These are phyloP conservation scores for Bubalus kerabau DNA, from an alignment of 2,113 vertebrate genomes.

Conservation along the genomic window DNA sequence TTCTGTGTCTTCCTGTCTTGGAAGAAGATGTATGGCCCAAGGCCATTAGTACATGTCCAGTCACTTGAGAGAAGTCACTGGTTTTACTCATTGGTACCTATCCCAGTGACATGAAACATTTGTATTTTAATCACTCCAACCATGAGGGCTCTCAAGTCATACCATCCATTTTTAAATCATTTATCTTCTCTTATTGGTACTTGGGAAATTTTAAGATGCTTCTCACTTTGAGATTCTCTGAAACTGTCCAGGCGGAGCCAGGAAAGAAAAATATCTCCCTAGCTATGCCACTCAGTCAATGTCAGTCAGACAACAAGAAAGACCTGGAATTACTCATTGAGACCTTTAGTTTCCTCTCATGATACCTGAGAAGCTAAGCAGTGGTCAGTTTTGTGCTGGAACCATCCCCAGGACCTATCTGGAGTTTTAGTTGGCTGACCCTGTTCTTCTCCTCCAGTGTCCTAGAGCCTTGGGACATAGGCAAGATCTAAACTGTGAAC, in stretches of 20 bases:
- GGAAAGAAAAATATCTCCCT: not conserved
- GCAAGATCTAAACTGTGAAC: not conserved
- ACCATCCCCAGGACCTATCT: not conserved
- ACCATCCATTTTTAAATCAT: no score
- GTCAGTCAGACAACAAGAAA: not conserved
- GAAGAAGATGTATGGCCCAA: not conserved
- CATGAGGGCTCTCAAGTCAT: not conserved
- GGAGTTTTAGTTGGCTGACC: not conserved
- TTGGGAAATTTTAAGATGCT: not conserved
- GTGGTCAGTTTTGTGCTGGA: not conserved
- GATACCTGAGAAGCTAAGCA: not conserved
- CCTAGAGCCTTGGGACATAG: not conserved
- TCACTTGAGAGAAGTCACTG: not conserved
- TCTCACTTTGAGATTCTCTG: not conserved
- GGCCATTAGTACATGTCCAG: not conserved
- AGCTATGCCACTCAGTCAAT: not conserved
- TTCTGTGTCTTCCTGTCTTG: not conserved
- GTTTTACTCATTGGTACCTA: not conserved
- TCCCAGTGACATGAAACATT: not conserved
- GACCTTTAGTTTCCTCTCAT: not conserved
- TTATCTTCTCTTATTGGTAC: not conserved
- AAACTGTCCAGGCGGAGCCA: not conserved
- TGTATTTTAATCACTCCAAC: not conserved
- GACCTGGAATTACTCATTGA: not conserved
- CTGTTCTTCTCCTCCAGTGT: not conserved